Conservation (phyloP, 2,797 vertebrate genomes). For the Rallus crepitans region DNA sequence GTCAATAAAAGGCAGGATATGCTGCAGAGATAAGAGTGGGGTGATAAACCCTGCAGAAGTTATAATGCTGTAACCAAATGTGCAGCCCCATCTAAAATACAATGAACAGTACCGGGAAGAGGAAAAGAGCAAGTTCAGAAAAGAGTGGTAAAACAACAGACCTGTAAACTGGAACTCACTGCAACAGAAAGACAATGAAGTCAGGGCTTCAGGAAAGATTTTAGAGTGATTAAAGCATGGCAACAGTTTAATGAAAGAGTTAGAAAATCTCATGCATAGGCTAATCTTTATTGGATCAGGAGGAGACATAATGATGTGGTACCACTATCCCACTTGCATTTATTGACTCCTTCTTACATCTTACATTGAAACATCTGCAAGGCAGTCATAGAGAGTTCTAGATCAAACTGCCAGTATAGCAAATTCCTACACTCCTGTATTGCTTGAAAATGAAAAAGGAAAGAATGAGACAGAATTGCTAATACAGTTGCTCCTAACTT, state of each 20-base stretch:
- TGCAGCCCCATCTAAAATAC: neutral
- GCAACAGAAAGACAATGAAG: neutral
- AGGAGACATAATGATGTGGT: neutral
- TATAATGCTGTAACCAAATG: neutral
- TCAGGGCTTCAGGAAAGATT: neutral
- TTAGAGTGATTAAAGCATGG: neutral
- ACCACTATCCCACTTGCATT: neutral
- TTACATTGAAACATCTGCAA: neutral
- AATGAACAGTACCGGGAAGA: neutral
- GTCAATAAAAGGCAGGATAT: conserved; percentile 38
- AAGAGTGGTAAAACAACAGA: neutral
- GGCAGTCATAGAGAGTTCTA: neutral
- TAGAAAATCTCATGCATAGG: neutral
- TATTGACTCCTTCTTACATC: neutral
- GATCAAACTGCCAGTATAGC: neutral
- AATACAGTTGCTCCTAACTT: neutral
- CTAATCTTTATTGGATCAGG: neutral
- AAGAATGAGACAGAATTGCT: neutral
- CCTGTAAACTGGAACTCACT: neutral
- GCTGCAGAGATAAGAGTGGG: neutral
- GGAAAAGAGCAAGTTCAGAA: neutral
- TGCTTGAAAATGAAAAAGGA: neutral
- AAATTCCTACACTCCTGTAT: neutral
- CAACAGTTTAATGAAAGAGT: neutral
- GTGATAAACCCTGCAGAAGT: conserved; percentile 7